Conservation (phyloP, 2,888 invertebrate genomes). For the Chrysotoxum bicinctum region DNA sequence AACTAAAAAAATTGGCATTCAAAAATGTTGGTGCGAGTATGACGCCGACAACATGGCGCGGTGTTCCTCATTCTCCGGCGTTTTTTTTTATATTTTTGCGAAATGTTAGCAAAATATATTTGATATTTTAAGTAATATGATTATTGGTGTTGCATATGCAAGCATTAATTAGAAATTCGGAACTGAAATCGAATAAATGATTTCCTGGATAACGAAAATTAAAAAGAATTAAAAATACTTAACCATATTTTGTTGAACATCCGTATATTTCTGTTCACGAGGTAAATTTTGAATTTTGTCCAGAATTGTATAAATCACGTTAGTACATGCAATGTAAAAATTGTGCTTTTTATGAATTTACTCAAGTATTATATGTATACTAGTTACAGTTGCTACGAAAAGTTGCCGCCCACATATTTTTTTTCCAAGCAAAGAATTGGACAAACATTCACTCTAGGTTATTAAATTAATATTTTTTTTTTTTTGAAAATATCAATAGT, state of each 20-base stretch:
- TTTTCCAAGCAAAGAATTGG: neutral
- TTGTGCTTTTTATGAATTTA: neutral
- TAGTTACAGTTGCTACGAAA: conserved; percentile 54
- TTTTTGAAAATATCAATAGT: neutral
- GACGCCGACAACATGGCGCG: conserved; percentile 78
- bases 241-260: conserved; percentile 22
- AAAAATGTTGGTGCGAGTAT: conserved; percentile 71
- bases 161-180: neutral
- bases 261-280: conserved; percentile 19
- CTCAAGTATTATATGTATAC: conserved; percentile 49
- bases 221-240: conserved; percentile 21
- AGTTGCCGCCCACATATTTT: conserved; percentile 25
- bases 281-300: neutral
- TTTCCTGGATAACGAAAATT: neutral
- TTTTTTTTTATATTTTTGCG: conserved; percentile 52
- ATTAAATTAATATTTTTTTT: neutral
- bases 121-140: neutral
- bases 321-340: conserved; percentile 19
- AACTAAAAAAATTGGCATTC: conserved; percentile 33
- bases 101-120: conserved; percentile 31
- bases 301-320: neutral
- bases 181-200: neutral
- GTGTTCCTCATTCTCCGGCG: conserved; percentile 62
- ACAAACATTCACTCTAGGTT: neutral
- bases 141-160: neutral